A percentile compares a stretch with the other conserved stretches of the same genome.
phyloP scores from a whole-genome alignment of 2,797 vertebrate genomes.

The Dendrocincla fuliginosa region DNA sequence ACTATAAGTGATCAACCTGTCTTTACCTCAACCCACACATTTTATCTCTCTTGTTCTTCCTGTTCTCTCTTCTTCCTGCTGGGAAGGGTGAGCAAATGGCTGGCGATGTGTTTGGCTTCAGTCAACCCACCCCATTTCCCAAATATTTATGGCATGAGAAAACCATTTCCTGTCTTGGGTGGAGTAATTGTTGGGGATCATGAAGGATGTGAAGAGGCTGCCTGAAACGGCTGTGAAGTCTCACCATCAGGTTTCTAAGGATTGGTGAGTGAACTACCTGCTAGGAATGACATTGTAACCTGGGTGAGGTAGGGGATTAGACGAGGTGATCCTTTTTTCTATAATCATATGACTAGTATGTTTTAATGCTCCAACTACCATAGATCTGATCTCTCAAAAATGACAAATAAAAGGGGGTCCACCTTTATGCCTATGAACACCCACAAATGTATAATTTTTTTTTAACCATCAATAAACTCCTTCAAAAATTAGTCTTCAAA shows the following conservation, averaged over 20 bases:
- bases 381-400: background rate
- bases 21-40: background rate
- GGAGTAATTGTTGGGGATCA: background rate
- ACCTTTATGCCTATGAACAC: background rate
- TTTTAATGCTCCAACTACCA: background rate
- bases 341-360: background rate
- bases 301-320: background rate
- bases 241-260: background rate
- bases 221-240: background rate
- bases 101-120: background rate
- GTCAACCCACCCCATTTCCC: background rate
- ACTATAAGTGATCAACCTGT: background rate
- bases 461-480: background rate
- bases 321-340: background rate
- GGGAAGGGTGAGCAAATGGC: background rate
- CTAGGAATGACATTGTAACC: background rate
- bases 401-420: background rate
- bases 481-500: background rate
- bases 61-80: background rate
- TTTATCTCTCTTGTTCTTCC: background rate
- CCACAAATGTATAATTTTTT: background rate
- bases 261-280: background rate
- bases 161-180: background rate
- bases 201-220: background rate
- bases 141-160: background rate